A percentile compares a stretch with the other conserved stretches of the same genome.
Evolutionary conservation across 2,113 vertebrate species (phyloP).

Genomic region (Onychorhynchus coronatus): DNA sequence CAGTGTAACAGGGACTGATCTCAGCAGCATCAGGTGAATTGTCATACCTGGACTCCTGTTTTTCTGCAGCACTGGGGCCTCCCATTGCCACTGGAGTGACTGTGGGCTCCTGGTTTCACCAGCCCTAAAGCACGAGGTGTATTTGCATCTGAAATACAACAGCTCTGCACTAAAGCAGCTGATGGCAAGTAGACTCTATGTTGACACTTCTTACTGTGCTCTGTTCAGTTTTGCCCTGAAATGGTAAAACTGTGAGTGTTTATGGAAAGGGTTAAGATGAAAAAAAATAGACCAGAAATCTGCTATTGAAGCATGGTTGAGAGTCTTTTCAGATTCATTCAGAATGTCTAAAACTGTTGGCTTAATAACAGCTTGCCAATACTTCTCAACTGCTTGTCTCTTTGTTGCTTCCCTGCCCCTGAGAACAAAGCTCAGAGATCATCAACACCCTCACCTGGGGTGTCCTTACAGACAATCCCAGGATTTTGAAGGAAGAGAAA

Average conservation of each 20-base stretch:
- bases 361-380: constrained; percentile 30
- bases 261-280: neutral
- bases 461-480: neutral
- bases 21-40: neutral
- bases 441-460: neutral
- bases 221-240: neutral
- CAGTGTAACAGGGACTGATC: neutral
- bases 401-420: neutral
- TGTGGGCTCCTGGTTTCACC: neutral
- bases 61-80: neutral
- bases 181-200: neutral
- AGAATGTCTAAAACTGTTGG: neutral
- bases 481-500: neutral
- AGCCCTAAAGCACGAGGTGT: neutral
- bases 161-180: neutral
- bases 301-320: neutral
- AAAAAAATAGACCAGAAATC: neutral
- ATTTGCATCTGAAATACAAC: neutral
- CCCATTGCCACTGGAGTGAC: neutral
- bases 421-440: constrained; percentile 24
- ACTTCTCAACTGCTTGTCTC: neutral
- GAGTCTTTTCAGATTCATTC: neutral
- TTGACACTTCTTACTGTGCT: neutral
- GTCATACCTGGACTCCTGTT: neutral
- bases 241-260: neutral